Percentiles rank a stretch among this genome's conserved stretches.
Conservation (phyloP, 2,888 invertebrate species). For the Ichneumoninae sp. region DNA sequence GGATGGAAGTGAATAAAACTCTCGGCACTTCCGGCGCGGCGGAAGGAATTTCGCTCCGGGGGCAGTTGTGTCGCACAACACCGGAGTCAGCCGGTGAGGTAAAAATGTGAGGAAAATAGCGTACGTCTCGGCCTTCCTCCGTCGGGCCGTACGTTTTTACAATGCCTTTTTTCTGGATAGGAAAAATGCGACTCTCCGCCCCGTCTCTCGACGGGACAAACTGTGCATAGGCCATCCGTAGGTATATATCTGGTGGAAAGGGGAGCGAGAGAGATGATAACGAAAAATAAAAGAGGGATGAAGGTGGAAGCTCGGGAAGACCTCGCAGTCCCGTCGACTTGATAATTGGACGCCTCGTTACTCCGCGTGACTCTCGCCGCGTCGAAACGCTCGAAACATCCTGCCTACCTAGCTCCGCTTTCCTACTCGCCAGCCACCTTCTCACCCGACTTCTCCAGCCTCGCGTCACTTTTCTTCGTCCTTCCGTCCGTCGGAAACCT, state of each 20-base stretch:
- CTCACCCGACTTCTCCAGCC: conserved; percentile 46
- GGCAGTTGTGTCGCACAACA: conserved; percentile 60
- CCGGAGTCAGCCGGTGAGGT: conserved; percentile 38
- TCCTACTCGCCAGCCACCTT: conserved; percentile 28
- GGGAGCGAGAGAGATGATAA: conserved; percentile 38
- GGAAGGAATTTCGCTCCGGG: conserved; percentile 55
- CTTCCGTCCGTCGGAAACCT: conserved; percentile 28
- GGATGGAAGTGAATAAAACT: conserved; percentile 75
- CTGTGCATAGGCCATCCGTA: conserved; percentile 13
- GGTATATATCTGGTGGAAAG: background rate
- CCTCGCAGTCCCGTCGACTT: conserved; percentile 68
- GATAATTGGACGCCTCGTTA: conserved; percentile 81
- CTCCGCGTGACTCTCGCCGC: conserved; percentile 72
- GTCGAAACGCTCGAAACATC: conserved; percentile 62
- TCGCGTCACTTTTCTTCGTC: conserved; percentile 45
- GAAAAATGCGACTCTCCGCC: conserved; percentile 68
- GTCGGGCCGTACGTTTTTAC: conserved; percentile 62
- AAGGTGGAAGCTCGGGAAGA: conserved; percentile 42
- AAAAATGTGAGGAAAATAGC: conserved; percentile 48
- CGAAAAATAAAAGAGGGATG: conserved; percentile 47
- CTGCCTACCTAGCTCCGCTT: conserved; percentile 46
- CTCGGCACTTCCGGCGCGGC: conserved; percentile 68
- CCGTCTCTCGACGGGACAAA: conserved; percentile 1
- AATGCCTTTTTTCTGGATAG: conserved; percentile 68
- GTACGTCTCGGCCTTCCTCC: conserved; percentile 25